Percentiles rank a stretch among this genome's conserved stretches.
Evolutionary conservation across 2,797 vertebrate genomes (phyloP).

Genomic region (Gambelia wislizenii): DNA sequence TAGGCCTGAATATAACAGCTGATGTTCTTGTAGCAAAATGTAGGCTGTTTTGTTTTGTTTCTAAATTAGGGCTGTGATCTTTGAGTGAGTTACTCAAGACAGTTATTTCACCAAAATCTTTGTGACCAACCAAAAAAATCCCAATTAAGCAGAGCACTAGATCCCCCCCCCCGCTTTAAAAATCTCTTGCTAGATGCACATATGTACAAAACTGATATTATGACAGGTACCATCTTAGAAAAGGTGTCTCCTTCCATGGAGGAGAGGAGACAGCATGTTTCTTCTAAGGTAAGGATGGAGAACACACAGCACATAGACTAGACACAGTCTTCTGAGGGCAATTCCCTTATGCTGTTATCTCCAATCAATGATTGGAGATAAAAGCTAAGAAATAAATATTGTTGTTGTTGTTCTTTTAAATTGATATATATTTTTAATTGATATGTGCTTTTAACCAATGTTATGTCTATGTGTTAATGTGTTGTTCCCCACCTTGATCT

Average conservation of each 20-base stretch:
- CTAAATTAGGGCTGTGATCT: neutral
- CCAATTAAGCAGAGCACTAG: neutral
- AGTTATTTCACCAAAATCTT: neutral
- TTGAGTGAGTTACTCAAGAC: neutral
- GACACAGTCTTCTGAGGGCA: neutral
- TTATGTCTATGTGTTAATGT: too few relatives aligned
- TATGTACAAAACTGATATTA: neutral
- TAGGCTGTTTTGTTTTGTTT: neutral
- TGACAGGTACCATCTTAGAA: neutral
- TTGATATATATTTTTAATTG: too few relatives aligned
- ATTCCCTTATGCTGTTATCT: neutral
- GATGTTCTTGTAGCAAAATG: neutral
- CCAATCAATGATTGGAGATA: too few relatives aligned
- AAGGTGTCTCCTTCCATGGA: neutral
- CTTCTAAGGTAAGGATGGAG: neutral
- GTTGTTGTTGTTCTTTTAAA: too few relatives aligned
- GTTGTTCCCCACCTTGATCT: too few relatives aligned
- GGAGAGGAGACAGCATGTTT: neutral
- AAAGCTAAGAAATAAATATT: too few relatives aligned
- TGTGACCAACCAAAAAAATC: neutral
- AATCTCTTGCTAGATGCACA: neutral
- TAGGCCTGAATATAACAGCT: neutral
- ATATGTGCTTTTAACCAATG: too few relatives aligned
- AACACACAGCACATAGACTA: neutral
- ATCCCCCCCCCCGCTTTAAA: neutral